Conservation (phyloP, 2,888 invertebrate species). For the Cosmia pyralina region DNA sequence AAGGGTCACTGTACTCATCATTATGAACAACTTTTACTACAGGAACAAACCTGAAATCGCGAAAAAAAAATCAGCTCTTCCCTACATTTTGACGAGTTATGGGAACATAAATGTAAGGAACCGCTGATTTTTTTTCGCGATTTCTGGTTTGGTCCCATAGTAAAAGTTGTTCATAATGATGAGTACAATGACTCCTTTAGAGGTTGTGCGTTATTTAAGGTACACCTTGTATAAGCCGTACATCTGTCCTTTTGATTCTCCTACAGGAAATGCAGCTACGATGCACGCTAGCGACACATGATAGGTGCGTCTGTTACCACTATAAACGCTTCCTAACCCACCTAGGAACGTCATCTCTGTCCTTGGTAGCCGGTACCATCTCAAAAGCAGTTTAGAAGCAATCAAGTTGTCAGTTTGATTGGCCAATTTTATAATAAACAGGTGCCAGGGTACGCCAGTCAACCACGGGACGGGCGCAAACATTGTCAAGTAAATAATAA, state of each 20-base stretch:
- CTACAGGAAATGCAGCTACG: slow-evolving; percentile 31
- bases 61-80: too few relatives aligned
- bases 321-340: slow-evolving; percentile 53
- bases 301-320: slow-evolving; percentile 15
- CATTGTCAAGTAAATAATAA: slow-evolving; percentile 54
- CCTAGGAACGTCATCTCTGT: slow-evolving; percentile 70
- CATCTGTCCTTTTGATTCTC: not conserved
- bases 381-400: slow-evolving; percentile 78
- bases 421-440: slow-evolving; percentile 86
- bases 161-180: too few relatives aligned
- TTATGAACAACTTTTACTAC: too few relatives aligned
- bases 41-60: too few relatives aligned
- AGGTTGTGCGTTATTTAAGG: too few relatives aligned
- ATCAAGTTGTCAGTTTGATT: slow-evolving; percentile 76
- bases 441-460: slow-evolving; percentile 68
- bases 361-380: slow-evolving; percentile 83
- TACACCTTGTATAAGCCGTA: too few relatives aligned
- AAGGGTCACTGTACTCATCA: too few relatives aligned
- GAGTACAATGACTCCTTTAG: too few relatives aligned
- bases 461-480: slow-evolving; percentile 58
- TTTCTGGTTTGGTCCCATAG: too few relatives aligned
- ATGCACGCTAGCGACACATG: slow-evolving; percentile 29
- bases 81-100: too few relatives aligned
- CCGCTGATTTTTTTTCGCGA: too few relatives aligned
- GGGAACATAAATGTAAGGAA: too few relatives aligned